Percentiles rank a stretch among this genome's conserved stretches.
phyloP scores from a whole-genome alignment of 2,113 vertebrate species.

The Indicator indicator region DNA sequence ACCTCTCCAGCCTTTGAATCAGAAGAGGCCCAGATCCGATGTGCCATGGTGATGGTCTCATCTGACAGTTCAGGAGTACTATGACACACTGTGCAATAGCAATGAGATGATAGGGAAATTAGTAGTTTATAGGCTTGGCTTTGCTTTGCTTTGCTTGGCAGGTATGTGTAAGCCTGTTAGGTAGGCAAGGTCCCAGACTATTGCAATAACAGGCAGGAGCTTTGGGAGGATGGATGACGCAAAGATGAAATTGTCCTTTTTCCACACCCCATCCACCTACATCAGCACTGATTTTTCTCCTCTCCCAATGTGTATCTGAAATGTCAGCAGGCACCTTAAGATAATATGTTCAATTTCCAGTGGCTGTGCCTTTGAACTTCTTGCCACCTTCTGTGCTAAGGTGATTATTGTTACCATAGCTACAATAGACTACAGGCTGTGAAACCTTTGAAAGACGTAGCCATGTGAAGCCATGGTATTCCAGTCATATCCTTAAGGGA shows the following conservation, averaged over 20 bases:
- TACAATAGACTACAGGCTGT: not conserved
- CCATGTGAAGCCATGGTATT: fast-evolving
- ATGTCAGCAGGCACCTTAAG: not conserved
- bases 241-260: not conserved
- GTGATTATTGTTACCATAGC: not conserved
- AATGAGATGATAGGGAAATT: not conserved
- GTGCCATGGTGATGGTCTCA: not conserved
- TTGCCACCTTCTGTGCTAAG: not conserved
- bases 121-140: not conserved
- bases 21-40: not conserved
- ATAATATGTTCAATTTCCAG: not conserved
- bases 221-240: not conserved
- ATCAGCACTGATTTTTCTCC: not conserved
- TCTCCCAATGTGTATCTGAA: not conserved
- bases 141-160: not conserved
- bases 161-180: not conserved
- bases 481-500: not conserved
- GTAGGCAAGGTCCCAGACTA: not conserved
- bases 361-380: not conserved
- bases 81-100: not conserved
- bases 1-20: not conserved
- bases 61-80: not conserved
- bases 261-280: not conserved
- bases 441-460: not conserved
- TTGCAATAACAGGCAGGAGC: not conserved